Base-by-base conservation (phyloP, 1,140 invertebrate genomes). In the Micrasema minimum region DNA sequence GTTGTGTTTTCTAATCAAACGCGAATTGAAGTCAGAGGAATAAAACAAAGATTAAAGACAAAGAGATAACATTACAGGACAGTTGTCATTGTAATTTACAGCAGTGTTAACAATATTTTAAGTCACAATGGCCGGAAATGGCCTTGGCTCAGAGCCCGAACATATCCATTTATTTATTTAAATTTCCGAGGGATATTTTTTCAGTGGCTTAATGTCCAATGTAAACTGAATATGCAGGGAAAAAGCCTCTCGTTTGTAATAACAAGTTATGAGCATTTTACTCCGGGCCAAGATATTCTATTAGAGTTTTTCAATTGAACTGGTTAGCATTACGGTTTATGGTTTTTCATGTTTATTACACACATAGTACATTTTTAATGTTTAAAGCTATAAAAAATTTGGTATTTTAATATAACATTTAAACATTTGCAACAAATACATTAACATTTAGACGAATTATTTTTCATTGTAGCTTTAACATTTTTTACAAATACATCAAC, bases 131-230 rank as follows among this genome's bases (percentile, higher is more conserved):
- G 46, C n/a, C 59, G n/a, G 59, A 16, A 9, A 35, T 12, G 48
- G 46, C n/a, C 35, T 71, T 64, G 69, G 69, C 59, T 14, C 16
- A n/a, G 43, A 18, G 70, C 70, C 70, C 35, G 35, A 22, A 61
- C 38, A 20, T 14, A 31, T 18, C 20, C 37, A 22, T 45, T 72
- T 67, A 67, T 72, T 72, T 72, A 72, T 72, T 72, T 65, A 67
- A 67, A 67, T n/a, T 55, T 53, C 14, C 22, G 35, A 14, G 50
- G 20, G 62, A 45, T 53, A 50, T 55, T 72, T 72, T 72, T 72
- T 72, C 45, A 38, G 18, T 31, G 55, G 55, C 38, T 59, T 59
- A 59, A 59, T 59, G 55, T 59, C 37, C 55, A 38, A 59, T 59
- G 55, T 41, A 38, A 59, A 38, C 55, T 41, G 55, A 59, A 38